phyloP scores from a whole-genome alignment of 2,888 invertebrate genomes.

The Neoitamus cyanurus region DNA sequence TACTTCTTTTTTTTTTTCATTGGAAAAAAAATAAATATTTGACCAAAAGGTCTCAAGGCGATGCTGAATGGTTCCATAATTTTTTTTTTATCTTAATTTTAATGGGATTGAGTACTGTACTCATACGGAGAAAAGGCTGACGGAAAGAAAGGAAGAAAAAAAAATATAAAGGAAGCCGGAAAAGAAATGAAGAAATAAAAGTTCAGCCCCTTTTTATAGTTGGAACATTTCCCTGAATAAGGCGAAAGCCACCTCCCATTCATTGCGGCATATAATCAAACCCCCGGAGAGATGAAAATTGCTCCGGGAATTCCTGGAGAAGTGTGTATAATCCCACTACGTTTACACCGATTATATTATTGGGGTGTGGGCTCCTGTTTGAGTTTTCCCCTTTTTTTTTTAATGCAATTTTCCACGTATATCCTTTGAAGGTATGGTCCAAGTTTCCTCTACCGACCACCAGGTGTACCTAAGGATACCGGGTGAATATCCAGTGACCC shows the following conservation, averaged over 20 bases:
- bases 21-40: neutral
- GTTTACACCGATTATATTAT: neutral
- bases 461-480: neutral
- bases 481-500: neutral
- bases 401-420: neutral
- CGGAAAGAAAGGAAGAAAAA: neutral
- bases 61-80: too few relatives aligned
- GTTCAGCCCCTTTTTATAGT: conserved; percentile 24
- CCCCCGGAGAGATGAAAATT: neutral
- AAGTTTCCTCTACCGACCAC: neutral
- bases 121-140: neutral
- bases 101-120: neutral
- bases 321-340: neutral
- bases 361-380: neutral
- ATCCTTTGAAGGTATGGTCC: neutral
- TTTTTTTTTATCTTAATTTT: neutral
- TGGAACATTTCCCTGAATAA: neutral
- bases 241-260: conserved; percentile 14
- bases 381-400: neutral
- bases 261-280: neutral
- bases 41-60: neutral
- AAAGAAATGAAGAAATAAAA: neutral
- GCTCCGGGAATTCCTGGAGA: neutral
- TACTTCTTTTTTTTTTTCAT: neutral
- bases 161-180: neutral